Conservation (phyloP, 2,797 vertebrate species). For the Etheostoma nigrum region DNA sequence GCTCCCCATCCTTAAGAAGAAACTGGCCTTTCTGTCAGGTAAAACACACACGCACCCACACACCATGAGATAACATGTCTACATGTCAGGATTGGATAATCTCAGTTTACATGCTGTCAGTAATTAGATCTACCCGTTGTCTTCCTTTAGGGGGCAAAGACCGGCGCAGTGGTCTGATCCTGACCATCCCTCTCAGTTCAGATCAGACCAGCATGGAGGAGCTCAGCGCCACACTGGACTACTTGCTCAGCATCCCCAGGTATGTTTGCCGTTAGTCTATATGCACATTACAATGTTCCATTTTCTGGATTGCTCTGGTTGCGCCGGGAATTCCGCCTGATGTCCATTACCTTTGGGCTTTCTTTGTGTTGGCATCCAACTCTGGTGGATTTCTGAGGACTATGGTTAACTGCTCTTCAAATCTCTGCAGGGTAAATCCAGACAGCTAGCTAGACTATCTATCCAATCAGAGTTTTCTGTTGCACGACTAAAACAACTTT, state of each 20-base stretch:
- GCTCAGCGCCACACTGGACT: slow-evolving; percentile 95
- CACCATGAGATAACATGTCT: background rate
- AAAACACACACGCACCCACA: slow-evolving; percentile 38
- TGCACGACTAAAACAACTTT: too few species aligned
- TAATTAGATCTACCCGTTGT: slow-evolving; percentile 16
- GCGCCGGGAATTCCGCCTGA: too few species aligned
- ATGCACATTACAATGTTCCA: too few species aligned
- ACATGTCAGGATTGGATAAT: background rate
- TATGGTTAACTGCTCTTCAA: too few species aligned
- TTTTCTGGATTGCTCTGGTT: too few species aligned
- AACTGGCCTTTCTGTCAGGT: slow-evolving; percentile 98
- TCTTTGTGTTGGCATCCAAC: too few species aligned
- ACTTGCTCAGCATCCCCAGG: slow-evolving; percentile 98
- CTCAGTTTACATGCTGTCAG: background rate
- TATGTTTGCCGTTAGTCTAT: slow-evolving; percentile 1
- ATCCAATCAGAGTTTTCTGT: too few species aligned
- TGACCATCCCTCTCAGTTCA: slow-evolving; percentile 96
- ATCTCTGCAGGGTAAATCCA: too few species aligned
- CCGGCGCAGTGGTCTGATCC: slow-evolving; percentile 96
- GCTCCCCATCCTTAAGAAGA: slow-evolving; percentile 95
- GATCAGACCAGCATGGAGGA: slow-evolving; percentile 99
- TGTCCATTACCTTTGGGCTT: too few species aligned
- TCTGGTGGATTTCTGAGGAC: too few species aligned
- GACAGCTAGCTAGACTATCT: too few species aligned
- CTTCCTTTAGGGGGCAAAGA: slow-evolving; percentile 92